Base-by-base conservation (phyloP, 2,113 vertebrate species). In the Recurvirostra avosetta region DNA sequence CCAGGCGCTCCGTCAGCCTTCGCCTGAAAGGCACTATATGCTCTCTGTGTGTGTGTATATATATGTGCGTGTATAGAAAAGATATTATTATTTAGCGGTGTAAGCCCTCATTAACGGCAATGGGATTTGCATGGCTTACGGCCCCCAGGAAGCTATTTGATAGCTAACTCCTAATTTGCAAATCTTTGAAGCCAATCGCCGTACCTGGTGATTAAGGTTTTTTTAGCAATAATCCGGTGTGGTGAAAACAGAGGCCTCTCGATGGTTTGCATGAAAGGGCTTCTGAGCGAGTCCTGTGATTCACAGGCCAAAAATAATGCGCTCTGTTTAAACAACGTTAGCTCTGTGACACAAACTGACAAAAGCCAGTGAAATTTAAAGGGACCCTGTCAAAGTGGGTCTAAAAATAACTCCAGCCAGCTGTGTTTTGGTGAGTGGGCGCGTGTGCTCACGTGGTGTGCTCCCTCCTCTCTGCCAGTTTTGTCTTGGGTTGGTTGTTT, bases 331-430 rank as follows among this genome's bases (percentile, higher is more conserved):
- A 96, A 97, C 91, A 94, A 84, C 1, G 29, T 83, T 75, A 22
- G 75, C 61, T 94, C 92, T 77, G 89, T 78, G 93, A 86, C 75
- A 70, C 59, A 87, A 87, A 80, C 87, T 62, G 89, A 96, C 93
- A 96, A 97, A 97, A 96, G 67, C 73, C 87, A 92, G 87, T 0
- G 41, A 75, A 90, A 93, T 88, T 95, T 96, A 96, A 96, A 96
- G 93, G 72, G 75, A 76, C 86, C 93, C 55, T 90, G 91, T 86
- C 71, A 81, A 90, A 96, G 61, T 2, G 0, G 12, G 17, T 63
- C 94, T 95, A 96, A 97, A 95, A 96, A 96, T 97, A 97, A n/a
- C 79, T 36, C 36, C 45, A 77, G 91, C 94, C 96, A 95, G 96
- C 97, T 97, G 96, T 88, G 92, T 93, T 95, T 79, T 93, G 79